Base-by-base conservation (phyloP, 2,888 invertebrate genomes). In the Ischnus inquisitorius region DNA sequence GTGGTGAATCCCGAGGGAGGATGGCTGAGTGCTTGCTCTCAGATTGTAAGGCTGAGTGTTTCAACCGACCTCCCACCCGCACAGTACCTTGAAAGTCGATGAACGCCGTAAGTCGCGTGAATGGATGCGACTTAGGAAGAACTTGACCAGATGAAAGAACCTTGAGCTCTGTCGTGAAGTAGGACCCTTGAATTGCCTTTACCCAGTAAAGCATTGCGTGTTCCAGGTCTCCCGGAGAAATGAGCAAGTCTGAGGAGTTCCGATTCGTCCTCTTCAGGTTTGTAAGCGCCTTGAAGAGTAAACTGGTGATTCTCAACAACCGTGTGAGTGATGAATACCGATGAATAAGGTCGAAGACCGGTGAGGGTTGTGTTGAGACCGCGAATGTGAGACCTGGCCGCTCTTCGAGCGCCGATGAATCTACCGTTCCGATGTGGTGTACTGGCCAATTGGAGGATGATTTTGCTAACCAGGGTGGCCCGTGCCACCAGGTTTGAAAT, bases 11-110 rank as follows among this genome's bases (percentile, higher is more conserved):
- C 0, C 79, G 60, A 28, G 86, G 83, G 0, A 87, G 19, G 0
- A 69, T 83, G 74, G 3, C 71, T 0, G 86, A 84, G n/a, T 85
- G 85, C 12, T 85, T 85, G 0, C n/a, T 8, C 0, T 85, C 84
- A 62, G 43, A 60, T 69, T 69, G 69, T 69, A 69, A 39, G 69
- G 34, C 69, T 46, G 62, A 46, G 28, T 62, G 60, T 19, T 28
- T 46, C 46, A 74, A 62, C 5, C 48, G 34, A 3, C 86, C 83
- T 1, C 85, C 79, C 5, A 87, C 81, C 19, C 86, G 65, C 34
- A 87, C 54, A 1, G 78, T 54, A 1, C 82, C 84, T 1, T 39
- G n/a, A 0, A 16, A 19, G 57, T 85, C 84, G 3, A 78, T 41
- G 43, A 68, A 82, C 3, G 79, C 77, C 2, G 69, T 80, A 34